phyloP scores from a whole-genome alignment of 2,113 vertebrate species.

The Eleginops maclovinus region DNA sequence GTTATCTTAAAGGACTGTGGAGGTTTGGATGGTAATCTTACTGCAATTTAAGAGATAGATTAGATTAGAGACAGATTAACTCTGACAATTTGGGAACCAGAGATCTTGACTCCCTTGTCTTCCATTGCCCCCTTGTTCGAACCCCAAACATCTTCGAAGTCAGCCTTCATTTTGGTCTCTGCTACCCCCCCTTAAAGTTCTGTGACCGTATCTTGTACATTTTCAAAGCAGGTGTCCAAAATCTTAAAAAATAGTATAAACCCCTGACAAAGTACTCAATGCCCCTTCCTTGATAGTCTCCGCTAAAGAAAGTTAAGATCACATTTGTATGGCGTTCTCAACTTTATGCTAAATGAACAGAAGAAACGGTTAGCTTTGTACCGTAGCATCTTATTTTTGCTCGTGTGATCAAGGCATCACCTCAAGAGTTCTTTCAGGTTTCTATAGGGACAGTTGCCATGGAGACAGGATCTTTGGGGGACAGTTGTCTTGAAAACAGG shows the following conservation, averaged over 20 bases:
- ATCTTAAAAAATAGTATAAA: too few relatives aligned
- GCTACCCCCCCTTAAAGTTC: too few relatives aligned
- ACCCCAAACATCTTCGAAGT: too few relatives aligned
- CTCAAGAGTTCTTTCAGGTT: conserved; percentile 13
- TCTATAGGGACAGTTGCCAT: conserved; percentile 40
- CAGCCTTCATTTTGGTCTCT: too few relatives aligned
- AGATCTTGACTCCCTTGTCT: too few relatives aligned
- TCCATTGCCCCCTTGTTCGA: too few relatives aligned
- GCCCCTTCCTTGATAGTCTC: too few relatives aligned
- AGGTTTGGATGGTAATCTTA: not conserved
- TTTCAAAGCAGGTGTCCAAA: too few relatives aligned
- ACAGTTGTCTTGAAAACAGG: conserved; percentile 52
- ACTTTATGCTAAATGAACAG: not conserved
- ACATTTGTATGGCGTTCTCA: not conserved
- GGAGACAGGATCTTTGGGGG: conserved; percentile 39
- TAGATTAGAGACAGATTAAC: not conserved
- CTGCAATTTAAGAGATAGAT: not conserved
- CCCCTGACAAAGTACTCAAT: too few relatives aligned
- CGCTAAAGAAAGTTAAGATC: too few relatives aligned
- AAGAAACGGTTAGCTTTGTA: not conserved
- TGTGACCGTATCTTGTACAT: too few relatives aligned
- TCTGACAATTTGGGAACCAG: too few relatives aligned
- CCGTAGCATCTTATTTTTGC: not conserved
- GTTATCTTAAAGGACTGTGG: conserved; percentile 1
- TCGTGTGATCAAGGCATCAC: conserved; percentile 20